Conservation (phyloP, 2,113 vertebrate species). For the Notarius lentiginosus region DNA sequence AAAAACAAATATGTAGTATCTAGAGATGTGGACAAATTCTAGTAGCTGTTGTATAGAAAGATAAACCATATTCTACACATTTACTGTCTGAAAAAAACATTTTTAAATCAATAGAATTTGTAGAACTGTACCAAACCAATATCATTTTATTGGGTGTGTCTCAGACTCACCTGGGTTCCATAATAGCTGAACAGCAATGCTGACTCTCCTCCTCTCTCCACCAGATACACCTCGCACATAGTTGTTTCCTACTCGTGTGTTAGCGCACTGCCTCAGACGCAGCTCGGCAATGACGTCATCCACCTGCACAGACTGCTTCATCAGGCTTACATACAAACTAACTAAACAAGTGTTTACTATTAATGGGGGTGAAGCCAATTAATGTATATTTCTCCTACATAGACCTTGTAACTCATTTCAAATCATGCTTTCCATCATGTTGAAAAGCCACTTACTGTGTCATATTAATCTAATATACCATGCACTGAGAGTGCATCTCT, state of each 20-base stretch:
- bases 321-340: conserved; percentile 7
- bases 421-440: not conserved
- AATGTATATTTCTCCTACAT: not conserved
- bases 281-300: conserved; percentile 94
- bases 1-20: conserved; percentile 10
- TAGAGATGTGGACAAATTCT: not conserved
- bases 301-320: conserved; percentile 72
- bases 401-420: not conserved
- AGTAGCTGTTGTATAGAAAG: not conserved
- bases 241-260: conserved; percentile 87
- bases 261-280: conserved; percentile 86
- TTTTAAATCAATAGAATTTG: not conserved
- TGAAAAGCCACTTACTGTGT: not conserved
- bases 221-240: conserved; percentile 86
- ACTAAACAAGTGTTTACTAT: not conserved
- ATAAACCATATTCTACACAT: not conserved
- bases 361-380: not conserved
- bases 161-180: conserved; percentile 90
- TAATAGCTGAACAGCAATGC: conserved; percentile 91
- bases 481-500: too few relatives aligned
- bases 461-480: not conserved
- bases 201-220: conserved; percentile 89
- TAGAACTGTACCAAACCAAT: not conserved
- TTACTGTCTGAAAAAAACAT: not conserved
- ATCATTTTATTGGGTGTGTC: not conserved